A percentile compares a stretch with the other conserved stretches of the same genome.
These are phyloP conservation scores for Zingel zingel DNA, from an alignment of 2,113 vertebrate genomes.

Conservation along the genomic window DNA sequence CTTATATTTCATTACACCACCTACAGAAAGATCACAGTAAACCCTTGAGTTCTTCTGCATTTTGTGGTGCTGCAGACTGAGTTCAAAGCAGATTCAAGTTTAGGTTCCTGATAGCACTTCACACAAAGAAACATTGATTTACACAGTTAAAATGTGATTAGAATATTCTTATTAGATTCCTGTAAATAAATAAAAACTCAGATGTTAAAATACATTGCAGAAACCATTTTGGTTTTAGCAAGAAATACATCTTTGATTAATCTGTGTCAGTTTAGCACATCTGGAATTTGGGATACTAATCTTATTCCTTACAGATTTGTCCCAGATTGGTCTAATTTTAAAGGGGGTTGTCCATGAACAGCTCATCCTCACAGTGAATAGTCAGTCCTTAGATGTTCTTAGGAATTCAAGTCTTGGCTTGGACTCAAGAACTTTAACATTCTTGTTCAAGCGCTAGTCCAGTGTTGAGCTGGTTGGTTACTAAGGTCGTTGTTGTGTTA, in stretches of 20 bases:
- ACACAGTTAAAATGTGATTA: neutral
- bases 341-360: neutral
- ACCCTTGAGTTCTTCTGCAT: neutral
- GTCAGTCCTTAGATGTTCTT: neutral
- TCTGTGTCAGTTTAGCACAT: conserved; percentile 17
- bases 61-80: neutral
- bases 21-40: neutral
- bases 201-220: neutral
- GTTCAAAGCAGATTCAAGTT: neutral
- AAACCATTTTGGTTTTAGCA: neutral
- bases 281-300: neutral
- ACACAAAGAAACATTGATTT: neutral
- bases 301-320: neutral
- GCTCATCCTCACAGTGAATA: neutral
- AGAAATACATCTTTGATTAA: neutral
- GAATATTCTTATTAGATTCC: neutral
- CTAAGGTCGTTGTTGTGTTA: neutral
- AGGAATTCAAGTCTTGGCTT: conserved; percentile 7
- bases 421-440: conserved; percentile 8
- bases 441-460: conserved; percentile 8
- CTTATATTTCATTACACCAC: conserved; percentile 13
- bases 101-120: neutral
- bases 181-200: neutral
- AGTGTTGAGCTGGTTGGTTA: conserved; percentile 8
- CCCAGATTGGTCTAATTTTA: neutral